Conservation (phyloP, 2,888 invertebrate genomes). For the Nomada goodeniana region DNA sequence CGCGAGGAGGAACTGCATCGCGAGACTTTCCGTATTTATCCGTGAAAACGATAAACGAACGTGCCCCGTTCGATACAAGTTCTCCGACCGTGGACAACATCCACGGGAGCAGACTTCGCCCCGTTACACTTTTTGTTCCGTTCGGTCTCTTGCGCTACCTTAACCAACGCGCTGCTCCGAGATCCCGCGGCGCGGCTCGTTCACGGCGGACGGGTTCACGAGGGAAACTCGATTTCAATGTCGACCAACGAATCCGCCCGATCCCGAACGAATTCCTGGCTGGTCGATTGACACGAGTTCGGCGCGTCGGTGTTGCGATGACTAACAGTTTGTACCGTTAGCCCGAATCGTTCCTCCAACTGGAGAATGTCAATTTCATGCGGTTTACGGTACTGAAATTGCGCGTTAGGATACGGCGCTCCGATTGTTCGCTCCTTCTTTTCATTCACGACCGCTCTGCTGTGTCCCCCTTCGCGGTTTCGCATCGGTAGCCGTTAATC, state of each 20-base stretch:
- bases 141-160: too few species aligned
- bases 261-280: background rate
- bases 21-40: slow-evolving; percentile 32
- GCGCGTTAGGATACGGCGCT: slow-evolving; percentile 74
- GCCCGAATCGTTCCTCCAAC: slow-evolving; percentile 78
- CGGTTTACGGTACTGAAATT: slow-evolving; percentile 82
- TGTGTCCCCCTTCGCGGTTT: background rate
- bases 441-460: slow-evolving; percentile 21
- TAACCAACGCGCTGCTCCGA: too few species aligned
- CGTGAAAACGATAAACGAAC: slow-evolving; percentile 21
- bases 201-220: background rate
- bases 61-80: background rate
- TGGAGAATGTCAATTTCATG: slow-evolving; percentile 82
- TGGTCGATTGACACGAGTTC: slow-evolving; percentile 59
- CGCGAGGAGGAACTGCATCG: slow-evolving; percentile 31
- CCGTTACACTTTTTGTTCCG: background rate
- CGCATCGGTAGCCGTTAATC: background rate
- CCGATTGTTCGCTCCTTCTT: slow-evolving; percentile 41
- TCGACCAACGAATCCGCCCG: background rate
- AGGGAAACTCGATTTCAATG: slow-evolving; percentile 1
- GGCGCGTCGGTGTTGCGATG: slow-evolving; percentile 75
- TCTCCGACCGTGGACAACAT: background rate
- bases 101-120: background rate
- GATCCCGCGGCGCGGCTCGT: background rate
- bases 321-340: slow-evolving; percentile 83